Evolutionary conservation across 2,888 invertebrate genomes (phyloP).

Genomic region (Thymelicus sylvestris): DNA sequence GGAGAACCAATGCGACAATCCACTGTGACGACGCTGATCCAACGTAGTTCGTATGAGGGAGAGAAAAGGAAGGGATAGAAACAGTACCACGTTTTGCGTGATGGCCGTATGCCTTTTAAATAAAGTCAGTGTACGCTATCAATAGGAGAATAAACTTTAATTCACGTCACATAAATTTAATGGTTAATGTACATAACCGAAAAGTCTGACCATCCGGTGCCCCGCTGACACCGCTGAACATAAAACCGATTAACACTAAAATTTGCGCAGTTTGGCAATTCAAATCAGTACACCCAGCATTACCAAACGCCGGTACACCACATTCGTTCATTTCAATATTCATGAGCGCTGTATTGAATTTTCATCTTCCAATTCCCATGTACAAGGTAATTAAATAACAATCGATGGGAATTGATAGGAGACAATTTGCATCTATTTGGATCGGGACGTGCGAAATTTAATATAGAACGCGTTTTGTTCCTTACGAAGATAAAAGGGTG

Average conservation of each 20-base stretch:
- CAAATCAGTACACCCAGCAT: conserved; percentile 15
- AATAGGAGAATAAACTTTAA: no score
- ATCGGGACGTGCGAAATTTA: background rate
- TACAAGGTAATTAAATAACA: conserved; percentile 28
- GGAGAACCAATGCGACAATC: no score
- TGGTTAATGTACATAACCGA: no score
- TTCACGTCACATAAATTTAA: no score
- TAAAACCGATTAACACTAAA: conserved; percentile 19
- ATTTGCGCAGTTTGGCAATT: conserved; percentile 12
- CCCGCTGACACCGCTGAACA: conserved; percentile 1
- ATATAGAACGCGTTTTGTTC: background rate
- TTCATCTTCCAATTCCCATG: conserved; percentile 32
- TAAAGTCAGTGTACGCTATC: no score
- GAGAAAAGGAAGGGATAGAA: no score
- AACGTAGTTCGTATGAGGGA: no score
- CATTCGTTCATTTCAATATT: conserved; percentile 32
- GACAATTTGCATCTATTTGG: conserved; percentile 32
- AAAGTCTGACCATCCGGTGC: no score
- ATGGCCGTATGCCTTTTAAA: no score
- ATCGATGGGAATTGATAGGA: conserved; percentile 34
- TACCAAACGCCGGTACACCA: conserved; percentile 17
- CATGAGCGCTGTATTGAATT: conserved; percentile 33
- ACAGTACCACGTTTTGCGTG: no score
- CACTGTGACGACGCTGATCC: no score
- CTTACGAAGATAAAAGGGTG: background rate